A percentile compares a stretch with the other conserved stretches of the same genome.
These are phyloP conservation scores for Elaphurus davidianus DNA, from an alignment of 2,113 vertebrate species.

Conservation along the genomic window DNA sequence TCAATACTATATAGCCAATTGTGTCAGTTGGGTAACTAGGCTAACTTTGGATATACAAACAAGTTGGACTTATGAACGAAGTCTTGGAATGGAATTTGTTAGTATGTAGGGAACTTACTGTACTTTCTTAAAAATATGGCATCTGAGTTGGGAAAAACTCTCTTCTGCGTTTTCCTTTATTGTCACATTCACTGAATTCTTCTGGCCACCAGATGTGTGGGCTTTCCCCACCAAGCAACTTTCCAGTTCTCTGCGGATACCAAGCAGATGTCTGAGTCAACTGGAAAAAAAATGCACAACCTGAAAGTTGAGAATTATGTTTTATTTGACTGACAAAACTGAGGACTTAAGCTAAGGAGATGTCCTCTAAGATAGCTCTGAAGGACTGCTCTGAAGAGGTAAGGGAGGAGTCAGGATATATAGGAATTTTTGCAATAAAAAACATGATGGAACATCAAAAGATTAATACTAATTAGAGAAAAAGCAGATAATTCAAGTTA, in stretches of 20 bases:
- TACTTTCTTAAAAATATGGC: not conserved
- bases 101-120: not conserved
- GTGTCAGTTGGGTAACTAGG: not conserved
- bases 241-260: not conserved
- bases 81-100: not conserved
- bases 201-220: too few species aligned
- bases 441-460: not conserved
- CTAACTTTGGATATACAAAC: not conserved
- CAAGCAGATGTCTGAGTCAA: not conserved
- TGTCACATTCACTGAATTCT: not conserved
- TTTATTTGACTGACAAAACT: not conserved
- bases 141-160: not conserved
- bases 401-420: not conserved
- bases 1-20: not conserved
- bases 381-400: not conserved
- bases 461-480: not conserved
- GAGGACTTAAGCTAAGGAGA: not conserved
- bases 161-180: fast-evolving
- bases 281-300: not conserved
- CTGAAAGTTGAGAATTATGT: not conserved
- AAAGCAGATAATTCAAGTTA: not conserved
- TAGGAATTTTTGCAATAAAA: not conserved
- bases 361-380: not conserved
- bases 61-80: not conserved
- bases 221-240: not conserved